Base-by-base conservation (phyloP, 2,888 invertebrate genomes). In the Meteorus cinctellus region DNA sequence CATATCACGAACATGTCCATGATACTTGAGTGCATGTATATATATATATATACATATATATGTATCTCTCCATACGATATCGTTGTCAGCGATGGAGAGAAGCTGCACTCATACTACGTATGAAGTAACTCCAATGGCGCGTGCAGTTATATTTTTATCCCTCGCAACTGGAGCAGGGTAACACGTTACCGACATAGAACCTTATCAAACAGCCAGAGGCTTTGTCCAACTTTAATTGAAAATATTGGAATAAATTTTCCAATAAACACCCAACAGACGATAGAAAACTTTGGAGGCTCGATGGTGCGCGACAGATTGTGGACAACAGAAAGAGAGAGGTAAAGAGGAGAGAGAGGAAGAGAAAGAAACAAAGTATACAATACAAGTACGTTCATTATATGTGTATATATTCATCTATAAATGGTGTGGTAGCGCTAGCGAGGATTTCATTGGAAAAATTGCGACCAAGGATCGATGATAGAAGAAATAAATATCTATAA, bases 201-300 rank as follows among this genome's bases (percentile, higher is more conserved):
- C 86, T 84, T 86, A 87, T 86, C 84, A 82, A 83, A 82, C 84
- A 78, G 83, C 83, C 74, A 65, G 66, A 69, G 77, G 79, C 88
- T 85, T 89, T 89, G 89, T 89, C 84, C 83, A 86, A 86, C 85
- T 88, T 89, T 89, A 89, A 89, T 89, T 89, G 89, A 89, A 89
- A 89, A 89, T 89, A 89, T 89, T 87, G 89, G 88, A 89, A 88
- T 89, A 87, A 89, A 89, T 88, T 87, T 86, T 85, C 85, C 87
- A 86, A 86, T 86, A 84, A 85, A 83, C 71, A 80, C 80, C 79
- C 77, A 79, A 77, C 80, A 77, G 78, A 77, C 77, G 80, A 76
- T 79, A 80, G 51, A 74, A 78, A 81, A 81, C 81, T 81, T 76
- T 80, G 78, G 77, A 80, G 74, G 78, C 73, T 70, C 75, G 65